Evolutionary conservation across 2,113 vertebrate species (phyloP), one percentile per base, ranked within the genome.

Genomic region (Tragelaphus buxtoni): DNA sequence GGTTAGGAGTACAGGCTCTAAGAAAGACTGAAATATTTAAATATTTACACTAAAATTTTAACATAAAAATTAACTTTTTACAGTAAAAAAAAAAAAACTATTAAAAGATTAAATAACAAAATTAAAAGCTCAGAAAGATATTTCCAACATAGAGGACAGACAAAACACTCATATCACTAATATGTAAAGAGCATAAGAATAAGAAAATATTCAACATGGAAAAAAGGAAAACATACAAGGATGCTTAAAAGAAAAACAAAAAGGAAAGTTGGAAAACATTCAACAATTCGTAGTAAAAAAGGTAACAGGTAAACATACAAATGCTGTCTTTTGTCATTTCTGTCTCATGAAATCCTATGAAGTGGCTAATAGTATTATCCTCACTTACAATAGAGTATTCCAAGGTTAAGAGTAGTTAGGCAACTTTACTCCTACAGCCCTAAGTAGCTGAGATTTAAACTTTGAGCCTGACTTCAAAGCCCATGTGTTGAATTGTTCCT

Each of bases 121-220:
- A 82, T 86, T n/a, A 79, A 18, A 97, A 92, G 30, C 65, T 95
- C 58, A 28, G 65, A 74, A 93, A 76, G 80, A 83, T 76, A 94
- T 17, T 35, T 94, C n/a, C 30, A 47, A 79, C 10, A 39, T 42
- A 76, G 56, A 91, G 32, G 16, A 63, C 16, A 45, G 18, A 77
- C 2, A 20, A 86, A 88, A 65, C 9, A 49, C 1, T 84, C n/a
- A 53, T 18, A 72, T 49, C 55, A 53, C 35, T 53, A 55, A 80
- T 63, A 63, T 65, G 10, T 87, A 72, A 86, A 91, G 47, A 90
- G n/a, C 30, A 95, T 89, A 80, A 26, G 82, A 93, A 4, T 39
- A 89, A 95, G 63, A 87, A 95, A 90, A 87, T 7, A 86, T 35
- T 61, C 72, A 51, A 72, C 5, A 61, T 20, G 12, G 18, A 16